These are phyloP conservation scores for Pinctada fucata DNA, from an alignment of 2,888 invertebrate genomes.

Conservation along the genomic window DNA sequence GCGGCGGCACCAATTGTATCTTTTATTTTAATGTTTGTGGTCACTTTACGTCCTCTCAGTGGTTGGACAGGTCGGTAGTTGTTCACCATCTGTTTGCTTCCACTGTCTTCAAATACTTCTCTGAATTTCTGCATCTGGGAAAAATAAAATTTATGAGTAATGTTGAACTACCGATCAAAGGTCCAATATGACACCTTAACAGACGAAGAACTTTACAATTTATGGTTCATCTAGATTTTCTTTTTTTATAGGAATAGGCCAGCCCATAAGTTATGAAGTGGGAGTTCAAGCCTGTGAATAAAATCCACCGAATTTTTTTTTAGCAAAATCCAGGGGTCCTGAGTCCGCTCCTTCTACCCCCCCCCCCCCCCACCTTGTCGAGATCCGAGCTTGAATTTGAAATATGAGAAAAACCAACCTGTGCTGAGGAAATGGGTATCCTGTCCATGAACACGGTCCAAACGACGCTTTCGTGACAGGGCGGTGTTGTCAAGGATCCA, in stretches of 20 bases:
- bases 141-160: neutral
- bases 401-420: constrained; percentile 17
- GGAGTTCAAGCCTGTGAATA: too few species aligned
- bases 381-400: neutral
- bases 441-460: constrained; percentile 41
- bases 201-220: too few species aligned
- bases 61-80: constrained; percentile 27
- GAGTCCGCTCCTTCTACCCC: too few species aligned
- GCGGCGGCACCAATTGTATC: constrained; percentile 3
- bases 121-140: constrained; percentile 29
- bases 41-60: constrained; percentile 17
- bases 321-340: too few species aligned
- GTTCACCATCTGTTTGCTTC: neutral
- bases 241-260: too few species aligned
- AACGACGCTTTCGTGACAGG: constrained; percentile 33
- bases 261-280: too few species aligned
- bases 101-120: neutral
- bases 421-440: constrained; percentile 29
- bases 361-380: neutral
- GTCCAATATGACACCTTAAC: too few species aligned
- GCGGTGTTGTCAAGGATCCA: constrained; percentile 41
- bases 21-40: neutral
- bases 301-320: too few species aligned
- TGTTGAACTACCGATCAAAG: too few species aligned
- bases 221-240: too few species aligned